Conservation (phyloP, 1,140 invertebrate species). For the Hylaeus volcanicus region DNA sequence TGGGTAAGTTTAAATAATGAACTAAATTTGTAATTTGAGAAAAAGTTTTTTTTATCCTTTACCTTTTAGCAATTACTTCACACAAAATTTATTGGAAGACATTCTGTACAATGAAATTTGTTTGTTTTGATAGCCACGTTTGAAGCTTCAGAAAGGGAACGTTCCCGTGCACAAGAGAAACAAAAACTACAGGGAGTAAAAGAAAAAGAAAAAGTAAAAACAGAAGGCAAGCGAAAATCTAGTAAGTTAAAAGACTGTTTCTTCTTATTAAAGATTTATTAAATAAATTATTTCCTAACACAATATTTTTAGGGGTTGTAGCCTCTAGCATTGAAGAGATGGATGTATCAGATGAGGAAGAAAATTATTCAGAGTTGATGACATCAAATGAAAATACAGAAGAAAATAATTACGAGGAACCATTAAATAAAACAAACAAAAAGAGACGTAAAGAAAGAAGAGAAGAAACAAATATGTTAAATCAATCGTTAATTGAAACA, state of each 20-base stretch:
- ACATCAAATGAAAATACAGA: constrained; percentile 4
- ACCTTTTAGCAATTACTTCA: constrained; percentile 5
- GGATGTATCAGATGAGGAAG: constrained; percentile 33
- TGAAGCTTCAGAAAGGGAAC: constrained; percentile 63
- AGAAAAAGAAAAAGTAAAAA: constrained; percentile 38
- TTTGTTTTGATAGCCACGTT: constrained; percentile 59
- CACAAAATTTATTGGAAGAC: not conserved
- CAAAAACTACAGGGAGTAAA: constrained; percentile 33
- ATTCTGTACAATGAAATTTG: constrained; percentile 14
- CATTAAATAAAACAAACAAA: constrained; percentile 16
- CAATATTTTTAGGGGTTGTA: constrained; percentile 44
- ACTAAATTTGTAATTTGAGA: too few relatives aligned
- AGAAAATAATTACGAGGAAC: constrained; percentile 3
- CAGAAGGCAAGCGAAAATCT: constrained; percentile 46
- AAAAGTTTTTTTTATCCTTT: constrained; percentile 12
- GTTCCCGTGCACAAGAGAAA: constrained; percentile 49
- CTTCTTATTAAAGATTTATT: not conserved
- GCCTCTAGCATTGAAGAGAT: constrained; percentile 52
- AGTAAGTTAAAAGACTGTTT: constrained; percentile 51
- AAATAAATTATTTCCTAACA: not conserved
- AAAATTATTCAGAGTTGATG: not conserved
- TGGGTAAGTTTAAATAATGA: constrained; percentile 68
- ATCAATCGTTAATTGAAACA: constrained; percentile 25
- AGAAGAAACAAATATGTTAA: constrained; percentile 21
- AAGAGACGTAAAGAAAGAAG: constrained; percentile 25